Conservation (phyloP, 2,113 vertebrate species). For the Sciurus niger region DNA sequence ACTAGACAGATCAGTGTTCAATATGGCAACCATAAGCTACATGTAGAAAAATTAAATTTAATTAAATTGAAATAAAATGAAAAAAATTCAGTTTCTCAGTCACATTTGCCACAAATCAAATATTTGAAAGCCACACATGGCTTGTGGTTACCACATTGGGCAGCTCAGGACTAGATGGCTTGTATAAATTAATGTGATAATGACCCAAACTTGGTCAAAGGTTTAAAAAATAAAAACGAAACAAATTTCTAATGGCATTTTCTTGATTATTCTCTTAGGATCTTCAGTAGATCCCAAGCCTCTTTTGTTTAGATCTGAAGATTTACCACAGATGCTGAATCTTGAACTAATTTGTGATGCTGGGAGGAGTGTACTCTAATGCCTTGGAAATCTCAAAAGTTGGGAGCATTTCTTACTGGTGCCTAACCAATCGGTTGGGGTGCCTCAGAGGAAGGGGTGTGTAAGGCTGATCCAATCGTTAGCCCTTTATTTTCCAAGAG, state of each 20-base stretch:
- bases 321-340: slow-evolving; percentile 75
- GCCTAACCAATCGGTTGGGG: background rate
- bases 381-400: slow-evolving; percentile 56
- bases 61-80: slow-evolving; percentile 51
- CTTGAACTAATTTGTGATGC: slow-evolving; percentile 75
- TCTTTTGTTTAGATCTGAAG: slow-evolving; percentile 57
- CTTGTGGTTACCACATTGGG: background rate
- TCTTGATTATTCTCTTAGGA: slow-evolving; percentile 67
- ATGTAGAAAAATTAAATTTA: slow-evolving; percentile 9
- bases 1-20: background rate
- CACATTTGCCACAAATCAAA: background rate
- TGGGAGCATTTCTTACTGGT: slow-evolving; percentile 49
- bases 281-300: slow-evolving; percentile 38
- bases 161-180: background rate
- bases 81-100: background rate
- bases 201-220: slow-evolving; percentile 28
- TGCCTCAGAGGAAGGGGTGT: slow-evolving; percentile 27
- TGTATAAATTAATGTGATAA: slow-evolving; percentile 24
- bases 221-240: slow-evolving; percentile 46
- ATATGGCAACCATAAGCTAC: background rate
- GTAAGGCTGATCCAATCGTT: background rate
- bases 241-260: slow-evolving; percentile 8
- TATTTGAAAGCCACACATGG: background rate
- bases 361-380: slow-evolving; percentile 47
- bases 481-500: slow-evolving; percentile 43